Evolutionary conservation across 2,888 invertebrate genomes (phyloP).

Genomic region (Ormyrus labotus): DNA sequence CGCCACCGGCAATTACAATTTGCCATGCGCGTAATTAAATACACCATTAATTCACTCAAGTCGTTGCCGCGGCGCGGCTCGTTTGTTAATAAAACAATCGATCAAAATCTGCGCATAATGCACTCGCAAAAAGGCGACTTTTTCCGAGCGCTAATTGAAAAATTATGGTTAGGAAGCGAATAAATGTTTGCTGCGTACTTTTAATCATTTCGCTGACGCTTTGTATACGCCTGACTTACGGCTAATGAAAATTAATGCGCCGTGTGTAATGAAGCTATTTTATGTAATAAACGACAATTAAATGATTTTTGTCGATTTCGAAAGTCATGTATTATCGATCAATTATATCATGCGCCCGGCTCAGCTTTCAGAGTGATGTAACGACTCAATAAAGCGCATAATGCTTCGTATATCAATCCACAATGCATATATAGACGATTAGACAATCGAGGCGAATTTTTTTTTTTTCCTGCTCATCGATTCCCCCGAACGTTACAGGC

Average conservation of each 20-base stretch:
- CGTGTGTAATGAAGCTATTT: too few relatives aligned
- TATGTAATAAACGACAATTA: too few relatives aligned
- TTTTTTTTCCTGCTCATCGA: too few relatives aligned
- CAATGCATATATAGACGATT: background rate
- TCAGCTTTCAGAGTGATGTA: too few relatives aligned
- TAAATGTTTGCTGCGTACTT: background rate
- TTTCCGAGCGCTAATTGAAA: constrained; percentile 4
- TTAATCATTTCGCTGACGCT: too few relatives aligned
- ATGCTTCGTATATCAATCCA: background rate
- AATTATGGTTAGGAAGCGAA: background rate
- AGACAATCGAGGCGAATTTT: too few relatives aligned
- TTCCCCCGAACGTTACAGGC: too few relatives aligned
- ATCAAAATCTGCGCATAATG: constrained; percentile 32
- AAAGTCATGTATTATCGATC: background rate
- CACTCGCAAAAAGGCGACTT: background rate
- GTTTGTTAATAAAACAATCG: constrained; percentile 49
- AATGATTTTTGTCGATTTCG: too few relatives aligned
- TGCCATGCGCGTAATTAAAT: constrained; percentile 48
- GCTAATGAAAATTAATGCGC: too few relatives aligned
- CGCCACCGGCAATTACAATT: constrained; percentile 39
- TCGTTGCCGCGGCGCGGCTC: background rate
- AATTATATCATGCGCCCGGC: background rate
- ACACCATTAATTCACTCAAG: constrained; percentile 40
- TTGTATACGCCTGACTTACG: too few relatives aligned
- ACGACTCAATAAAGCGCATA: background rate